Base-by-base conservation (phyloP, 2,888 invertebrate species). In the Catocala nupta region DNA sequence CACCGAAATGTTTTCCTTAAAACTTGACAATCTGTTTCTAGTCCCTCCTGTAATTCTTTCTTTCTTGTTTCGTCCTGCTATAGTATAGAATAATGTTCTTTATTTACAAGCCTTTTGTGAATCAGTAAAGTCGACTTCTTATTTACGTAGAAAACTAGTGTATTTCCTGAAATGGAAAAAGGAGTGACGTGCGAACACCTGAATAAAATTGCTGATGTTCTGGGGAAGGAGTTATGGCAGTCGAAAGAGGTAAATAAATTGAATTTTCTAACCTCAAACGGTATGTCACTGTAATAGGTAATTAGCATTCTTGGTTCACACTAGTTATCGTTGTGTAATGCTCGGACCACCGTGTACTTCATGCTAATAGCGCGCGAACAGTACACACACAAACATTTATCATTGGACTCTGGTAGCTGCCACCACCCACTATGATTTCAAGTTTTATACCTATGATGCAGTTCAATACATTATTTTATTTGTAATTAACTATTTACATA, bases 151-250 rank as follows among this genome's bases (percentile, higher is more conserved):
- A 78, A 81, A 81, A 76, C 67, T 80, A 73, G 73, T 76, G 78
- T 84, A 75, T 77, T 83, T 75, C 73, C 73, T 78, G 82, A 80
- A 83, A 94, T 93, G 93, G 92, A 93, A 86, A 92, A 88, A 87
- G 90, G 90, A 79, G 87, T 90, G 80, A 93, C 93, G 61, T 94
- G 94, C 84, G 93, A 94, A 68, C 94, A 94, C 81, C 84, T 94
- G 53, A 93, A 93, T 78, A 92, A 91, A 71, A 81, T 94, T 48
- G 85, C 88, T 63, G 91, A 91, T 66, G 78, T 80, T 62, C 84
- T 93, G 16, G 90, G 84, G 64, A 91, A 90, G 79, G 92, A 94
- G 56, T 78, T 93, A 68, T 94, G 93, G 93, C 90, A 90, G 73
- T 80, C 90, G 55, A 94, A 91, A 80, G 93, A 94, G 88, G 94